Evolutionary conservation across 2,113 vertebrate genomes (phyloP).

Genomic region (Nothoprocta pentlandii): DNA sequence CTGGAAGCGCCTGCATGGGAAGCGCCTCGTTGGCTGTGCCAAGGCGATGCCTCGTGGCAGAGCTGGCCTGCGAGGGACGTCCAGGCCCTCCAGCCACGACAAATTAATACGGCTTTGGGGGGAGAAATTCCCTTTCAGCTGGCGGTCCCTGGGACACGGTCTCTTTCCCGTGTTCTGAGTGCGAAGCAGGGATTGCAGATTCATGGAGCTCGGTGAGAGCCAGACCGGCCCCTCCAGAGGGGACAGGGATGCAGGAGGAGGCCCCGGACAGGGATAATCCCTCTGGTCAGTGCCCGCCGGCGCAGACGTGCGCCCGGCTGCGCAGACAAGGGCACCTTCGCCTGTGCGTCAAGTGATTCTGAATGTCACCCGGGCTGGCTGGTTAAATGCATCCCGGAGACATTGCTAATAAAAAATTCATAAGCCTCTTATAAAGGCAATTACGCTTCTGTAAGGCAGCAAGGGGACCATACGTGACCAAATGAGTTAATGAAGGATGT

Average conservation of each 20-base stretch:
- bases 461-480: background rate
- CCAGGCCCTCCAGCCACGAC: accelerated
- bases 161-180: background rate
- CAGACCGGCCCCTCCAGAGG: background rate
- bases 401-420: background rate
- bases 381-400: background rate
- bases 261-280: background rate
- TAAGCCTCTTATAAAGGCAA: background rate
- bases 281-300: accelerated
- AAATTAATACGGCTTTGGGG: background rate
- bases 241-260: background rate
- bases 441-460: background rate
- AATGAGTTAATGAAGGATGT: background rate
- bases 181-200: background rate
- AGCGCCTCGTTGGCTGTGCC: accelerated
- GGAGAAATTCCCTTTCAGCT: background rate
- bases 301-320: accelerated
- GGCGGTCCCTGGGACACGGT: background rate
- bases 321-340: background rate
- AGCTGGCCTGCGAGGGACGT: no score
- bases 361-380: background rate
- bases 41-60: no score
- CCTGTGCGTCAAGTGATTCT: background rate
- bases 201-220: background rate
- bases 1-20: background rate